These are phyloP conservation scores for Bubo bubo DNA, from an alignment of 2,113 vertebrate genomes.

Conservation along the genomic window DNA sequence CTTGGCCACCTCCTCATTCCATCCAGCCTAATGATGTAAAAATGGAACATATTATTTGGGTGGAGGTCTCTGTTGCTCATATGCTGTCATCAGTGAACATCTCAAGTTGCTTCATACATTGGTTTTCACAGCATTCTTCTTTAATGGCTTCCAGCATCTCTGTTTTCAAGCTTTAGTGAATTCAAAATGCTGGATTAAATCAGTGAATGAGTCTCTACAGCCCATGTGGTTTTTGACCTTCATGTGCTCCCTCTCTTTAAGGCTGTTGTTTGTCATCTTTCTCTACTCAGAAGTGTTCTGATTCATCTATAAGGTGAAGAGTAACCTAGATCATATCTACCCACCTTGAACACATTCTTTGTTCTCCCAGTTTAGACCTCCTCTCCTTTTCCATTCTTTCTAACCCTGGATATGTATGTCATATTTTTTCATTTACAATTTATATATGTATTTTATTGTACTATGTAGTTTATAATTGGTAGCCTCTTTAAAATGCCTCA, in stretches of 20 bases:
- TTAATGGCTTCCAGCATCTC: conserved; percentile 26
- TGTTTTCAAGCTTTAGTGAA: not conserved
- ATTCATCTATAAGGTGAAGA: not conserved
- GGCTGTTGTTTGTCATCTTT: not conserved
- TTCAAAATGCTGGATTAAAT: conserved; percentile 4
- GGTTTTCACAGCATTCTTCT: conserved; percentile 28
- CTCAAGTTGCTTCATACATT: conserved; percentile 10
- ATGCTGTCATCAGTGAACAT: not conserved
- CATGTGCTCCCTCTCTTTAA: not conserved
- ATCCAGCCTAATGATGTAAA: not conserved
- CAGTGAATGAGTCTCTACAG: not conserved
- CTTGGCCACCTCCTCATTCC: not conserved
- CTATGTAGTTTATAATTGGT: not conserved
- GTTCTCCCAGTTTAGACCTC: not conserved
- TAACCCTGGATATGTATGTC: not conserved
- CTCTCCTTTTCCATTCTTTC: not conserved
- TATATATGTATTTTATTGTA: not conserved
- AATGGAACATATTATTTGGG: conserved; percentile 3
- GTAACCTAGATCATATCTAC: not conserved
- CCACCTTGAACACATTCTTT: not conserved
- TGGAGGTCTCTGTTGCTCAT: not conserved
- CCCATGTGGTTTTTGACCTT: not conserved
- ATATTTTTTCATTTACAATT: not conserved
- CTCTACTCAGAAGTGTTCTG: not conserved
- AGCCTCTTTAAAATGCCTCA: not conserved